Conservation (phyloP, 2,797 vertebrate species). For the Yasuhikotakia modesta region DNA sequence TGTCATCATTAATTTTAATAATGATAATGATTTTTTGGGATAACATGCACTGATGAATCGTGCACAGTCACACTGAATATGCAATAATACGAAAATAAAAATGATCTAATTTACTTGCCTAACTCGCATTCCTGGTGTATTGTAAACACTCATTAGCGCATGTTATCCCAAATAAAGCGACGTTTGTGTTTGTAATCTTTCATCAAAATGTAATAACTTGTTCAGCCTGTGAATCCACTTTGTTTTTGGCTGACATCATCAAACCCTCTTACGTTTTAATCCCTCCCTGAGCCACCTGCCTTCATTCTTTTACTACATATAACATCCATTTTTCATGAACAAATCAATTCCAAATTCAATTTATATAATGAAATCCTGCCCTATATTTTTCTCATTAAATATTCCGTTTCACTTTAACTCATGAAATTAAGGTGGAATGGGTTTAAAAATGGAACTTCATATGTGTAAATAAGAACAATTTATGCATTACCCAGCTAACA, state of each 20-base stretch:
- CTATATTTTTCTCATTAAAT: too few species aligned
- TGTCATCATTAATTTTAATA: neutral
- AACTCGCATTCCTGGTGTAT: neutral
- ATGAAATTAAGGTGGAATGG: too few species aligned
- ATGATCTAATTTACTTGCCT: neutral
- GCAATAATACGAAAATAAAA: neutral
- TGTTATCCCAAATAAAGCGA: neutral
- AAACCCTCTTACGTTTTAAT: neutral
- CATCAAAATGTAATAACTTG: conserved; percentile 13
- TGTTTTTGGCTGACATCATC: neutral
- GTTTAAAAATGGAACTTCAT: too few species aligned
- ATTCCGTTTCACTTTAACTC: too few species aligned
- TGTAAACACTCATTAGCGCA: neutral
- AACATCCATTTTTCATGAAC: neutral
- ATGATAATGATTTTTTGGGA: neutral
- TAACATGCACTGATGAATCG: neutral
- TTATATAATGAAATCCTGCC: too few species aligned
- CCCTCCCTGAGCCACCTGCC: neutral
- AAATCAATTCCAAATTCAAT: too few species aligned
- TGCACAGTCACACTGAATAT: neutral
- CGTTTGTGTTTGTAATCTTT: neutral
- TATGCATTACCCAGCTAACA: too few species aligned
- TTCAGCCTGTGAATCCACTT: neutral
- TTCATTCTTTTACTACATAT: neutral
- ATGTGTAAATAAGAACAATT: too few species aligned